Base-by-base conservation (phyloP, 2,888 invertebrate species). In the Ischnus inquisitorius region DNA sequence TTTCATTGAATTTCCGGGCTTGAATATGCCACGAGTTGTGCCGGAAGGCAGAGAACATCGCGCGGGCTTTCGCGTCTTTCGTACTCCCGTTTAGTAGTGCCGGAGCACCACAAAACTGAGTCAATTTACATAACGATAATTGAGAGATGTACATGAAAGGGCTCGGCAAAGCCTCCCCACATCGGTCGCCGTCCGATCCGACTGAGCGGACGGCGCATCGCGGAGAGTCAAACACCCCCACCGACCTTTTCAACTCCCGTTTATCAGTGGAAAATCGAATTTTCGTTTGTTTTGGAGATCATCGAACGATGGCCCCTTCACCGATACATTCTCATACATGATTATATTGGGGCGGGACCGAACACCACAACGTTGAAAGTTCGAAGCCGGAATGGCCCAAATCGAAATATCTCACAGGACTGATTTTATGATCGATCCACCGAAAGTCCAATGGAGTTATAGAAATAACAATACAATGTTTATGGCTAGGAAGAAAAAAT, bases 51-150 rank as follows among this genome's bases (percentile, higher is more conserved):
- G 16, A 68, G 41, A 41, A 48, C 67, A 19, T 34, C 19, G n/a
- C 68, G 39, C 72, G 39, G 51, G 64, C 34, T 75, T 51, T 14
- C n/a, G 64, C 5, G 51, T n/a, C 19, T 62, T 68, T 74, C 74
- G 51, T n/a, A 10, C 67, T 68, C 64, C 34, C 28, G 22, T 28
- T 34, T 48, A 22, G 39, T 76, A 57, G 48, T 43, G 67, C 60
- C 51, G 51, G 65, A 76, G 76, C 89, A 89, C 88, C 88, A 88
- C 89, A 90, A 90, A 92, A 90, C 91, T 90, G 91, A 92, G 92
- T 92, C 92, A 92, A 92, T 92, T 92, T 92, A 89, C 92, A 92
- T 91, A 92, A 92, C 91, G 92, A 92, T 92, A 92, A 92, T 92
- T 92, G 92, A 92, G 92, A 92, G 90, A 91, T 87, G 90, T 89